A percentile compares a stretch with the other conserved stretches of the same genome.
Conservation (phyloP, 2,888 invertebrate species). For the Coelinius sp. region DNA sequence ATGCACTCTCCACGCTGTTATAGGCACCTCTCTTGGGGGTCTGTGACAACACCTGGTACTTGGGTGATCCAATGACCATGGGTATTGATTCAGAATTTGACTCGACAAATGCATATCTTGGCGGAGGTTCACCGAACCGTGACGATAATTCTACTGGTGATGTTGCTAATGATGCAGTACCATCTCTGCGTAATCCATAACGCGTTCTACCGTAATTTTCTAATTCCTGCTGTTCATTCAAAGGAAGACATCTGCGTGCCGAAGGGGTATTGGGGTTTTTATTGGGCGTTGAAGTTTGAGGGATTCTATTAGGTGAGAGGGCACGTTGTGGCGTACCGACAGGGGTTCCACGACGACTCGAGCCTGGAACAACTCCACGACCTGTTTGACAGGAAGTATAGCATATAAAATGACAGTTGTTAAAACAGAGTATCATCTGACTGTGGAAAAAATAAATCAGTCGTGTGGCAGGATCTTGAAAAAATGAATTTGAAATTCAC, state of each 20-base stretch:
- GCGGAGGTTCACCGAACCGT: constrained; percentile 53
- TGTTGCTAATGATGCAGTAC: constrained; percentile 35
- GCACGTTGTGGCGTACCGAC: constrained; percentile 57
- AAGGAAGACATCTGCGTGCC: constrained; percentile 65
- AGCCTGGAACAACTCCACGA: constrained; percentile 36
- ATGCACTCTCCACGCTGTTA: constrained; percentile 67
- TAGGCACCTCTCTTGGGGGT: constrained; percentile 47
- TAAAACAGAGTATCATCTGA: background rate
- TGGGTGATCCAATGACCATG: constrained; percentile 62
- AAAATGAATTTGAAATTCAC: no score
- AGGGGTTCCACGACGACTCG: constrained; percentile 44
- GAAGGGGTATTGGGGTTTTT: constrained; percentile 61
- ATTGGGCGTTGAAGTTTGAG: constrained; percentile 67
- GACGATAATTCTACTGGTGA: constrained; percentile 35
- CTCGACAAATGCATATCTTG: constrained; percentile 60
- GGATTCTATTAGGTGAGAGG: constrained; percentile 51
- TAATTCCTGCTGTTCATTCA: constrained; percentile 57
- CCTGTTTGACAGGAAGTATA: constrained; percentile 6
- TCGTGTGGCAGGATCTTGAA: no score
- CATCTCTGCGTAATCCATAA: constrained; percentile 47
- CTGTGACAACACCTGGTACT: constrained; percentile 59
- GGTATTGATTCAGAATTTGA: constrained; percentile 60
- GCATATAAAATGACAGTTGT: background rate
- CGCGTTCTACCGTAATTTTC: constrained; percentile 63
- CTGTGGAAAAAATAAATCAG: background rate